Conservation (phyloP, 2,113 vertebrate species). For the Colaptes auratus region DNA sequence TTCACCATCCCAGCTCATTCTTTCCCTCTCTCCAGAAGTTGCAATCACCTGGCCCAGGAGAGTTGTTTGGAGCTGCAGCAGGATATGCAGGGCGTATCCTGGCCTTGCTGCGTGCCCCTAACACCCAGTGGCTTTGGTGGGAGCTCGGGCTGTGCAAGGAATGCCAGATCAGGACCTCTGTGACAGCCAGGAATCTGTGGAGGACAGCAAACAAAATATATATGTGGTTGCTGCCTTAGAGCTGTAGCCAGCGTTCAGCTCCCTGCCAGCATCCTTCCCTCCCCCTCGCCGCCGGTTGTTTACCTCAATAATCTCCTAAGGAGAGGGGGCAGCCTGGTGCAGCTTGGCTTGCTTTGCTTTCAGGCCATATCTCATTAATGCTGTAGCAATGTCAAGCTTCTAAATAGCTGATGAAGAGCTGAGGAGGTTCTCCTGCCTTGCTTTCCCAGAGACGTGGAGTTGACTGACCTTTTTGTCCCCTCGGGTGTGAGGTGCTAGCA, state of each 20-base stretch:
- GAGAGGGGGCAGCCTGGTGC: neutral
- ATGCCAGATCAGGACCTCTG: constrained; percentile 41
- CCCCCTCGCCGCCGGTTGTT: constrained; percentile 45
- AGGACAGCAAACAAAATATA: constrained; percentile 48
- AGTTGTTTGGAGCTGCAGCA: neutral
- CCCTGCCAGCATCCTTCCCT: constrained; percentile 12
- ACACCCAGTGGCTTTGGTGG: neutral
- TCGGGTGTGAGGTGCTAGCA: neutral
- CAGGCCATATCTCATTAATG: constrained; percentile 4
- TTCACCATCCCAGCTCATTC: neutral
- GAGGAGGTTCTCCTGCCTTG: neutral
- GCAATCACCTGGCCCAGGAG: neutral
- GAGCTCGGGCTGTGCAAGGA: constrained; percentile 20
- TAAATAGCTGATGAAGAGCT: constrained; percentile 11
- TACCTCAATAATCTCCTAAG: constrained; percentile 51
- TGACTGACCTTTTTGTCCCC: neutral
- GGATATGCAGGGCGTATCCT: neutral
- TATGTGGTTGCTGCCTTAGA: constrained; percentile 13
- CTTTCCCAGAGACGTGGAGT: neutral
- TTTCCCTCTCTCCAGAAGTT: neutral
- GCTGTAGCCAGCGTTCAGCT: constrained; percentile 43
- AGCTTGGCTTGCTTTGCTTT: constrained; percentile 6
- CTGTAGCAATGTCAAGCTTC: neutral
- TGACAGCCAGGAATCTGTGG: constrained; percentile 56
- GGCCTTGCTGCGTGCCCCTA: neutral